Conservation (phyloP, 2,797 vertebrate genomes). For the Parambassis ranga region DNA sequence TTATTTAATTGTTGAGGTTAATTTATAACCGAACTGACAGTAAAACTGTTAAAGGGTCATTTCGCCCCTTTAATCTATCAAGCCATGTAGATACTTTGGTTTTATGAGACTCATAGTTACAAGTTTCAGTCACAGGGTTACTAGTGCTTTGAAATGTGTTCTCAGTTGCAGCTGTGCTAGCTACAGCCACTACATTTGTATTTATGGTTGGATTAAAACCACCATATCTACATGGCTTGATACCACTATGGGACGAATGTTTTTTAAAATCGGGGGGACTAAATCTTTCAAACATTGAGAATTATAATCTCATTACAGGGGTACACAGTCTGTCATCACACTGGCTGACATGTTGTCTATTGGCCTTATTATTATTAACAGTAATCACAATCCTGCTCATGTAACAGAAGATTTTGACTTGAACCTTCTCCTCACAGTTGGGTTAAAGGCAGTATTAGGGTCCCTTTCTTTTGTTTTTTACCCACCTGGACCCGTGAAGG, state of each 20-base stretch:
- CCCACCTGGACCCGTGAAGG: constrained; percentile 15
- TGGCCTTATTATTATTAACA: constrained; percentile 36
- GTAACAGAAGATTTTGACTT: background rate
- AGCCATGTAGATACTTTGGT: constrained; percentile 5
- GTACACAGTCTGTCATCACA: constrained; percentile 27
- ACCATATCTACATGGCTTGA: background rate
- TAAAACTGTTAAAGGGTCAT: constrained; percentile 4
- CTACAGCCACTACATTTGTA: no score
- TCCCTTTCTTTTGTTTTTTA: no score
- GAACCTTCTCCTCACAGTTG: constrained; percentile 1
- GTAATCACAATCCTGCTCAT: constrained; percentile 10
- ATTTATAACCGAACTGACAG: constrained; percentile 39
- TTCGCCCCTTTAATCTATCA: constrained; percentile 3
- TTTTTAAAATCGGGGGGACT: background rate
- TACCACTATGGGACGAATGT: background rate
- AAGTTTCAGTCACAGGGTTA: no score
- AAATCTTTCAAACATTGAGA: constrained; percentile 6
- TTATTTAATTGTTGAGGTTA: constrained; percentile 61
- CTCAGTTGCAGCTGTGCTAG: no score
- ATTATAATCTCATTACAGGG: constrained; percentile 24
- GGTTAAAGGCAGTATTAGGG: constrained; percentile 16
- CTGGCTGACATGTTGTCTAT: constrained; percentile 17
- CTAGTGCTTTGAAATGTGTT: no score
- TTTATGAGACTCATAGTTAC: no score
- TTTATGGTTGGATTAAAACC: background rate